phyloP scores from a whole-genome alignment of 2,888 invertebrate species.

The Drosophila phalerata region DNA sequence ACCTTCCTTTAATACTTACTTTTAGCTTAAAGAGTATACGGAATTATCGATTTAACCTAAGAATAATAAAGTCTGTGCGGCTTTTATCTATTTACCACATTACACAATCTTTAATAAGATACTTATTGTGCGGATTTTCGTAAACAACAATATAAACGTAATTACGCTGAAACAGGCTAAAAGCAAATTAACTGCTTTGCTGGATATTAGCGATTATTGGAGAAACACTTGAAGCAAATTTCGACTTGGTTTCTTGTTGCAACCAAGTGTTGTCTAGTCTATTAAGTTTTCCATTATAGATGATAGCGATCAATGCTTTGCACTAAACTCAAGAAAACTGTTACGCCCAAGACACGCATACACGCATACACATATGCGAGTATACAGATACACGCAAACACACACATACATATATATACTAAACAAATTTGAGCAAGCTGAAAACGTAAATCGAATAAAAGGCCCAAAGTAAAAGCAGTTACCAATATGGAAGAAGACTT shows the following conservation, averaged over 20 bases:
- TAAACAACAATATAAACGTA: conserved; percentile 5
- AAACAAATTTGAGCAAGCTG: conserved; percentile 62
- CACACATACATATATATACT: conserved; percentile 25
- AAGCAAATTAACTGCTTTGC: conserved; percentile 38
- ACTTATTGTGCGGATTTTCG: conserved; percentile 10
- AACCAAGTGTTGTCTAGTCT: conserved; percentile 61
- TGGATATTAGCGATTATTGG: conserved; percentile 40
- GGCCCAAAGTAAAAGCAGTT: conserved; percentile 77
- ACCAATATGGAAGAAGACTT: conserved; percentile 56
- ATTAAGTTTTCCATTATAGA: conserved; percentile 75
- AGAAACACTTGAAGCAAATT: conserved; percentile 48
- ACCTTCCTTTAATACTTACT: too few species aligned
- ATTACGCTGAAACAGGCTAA: conserved; percentile 22
- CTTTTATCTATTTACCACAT: background rate
- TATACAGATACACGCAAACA: conserved; percentile 10
- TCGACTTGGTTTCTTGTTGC: conserved; percentile 37
- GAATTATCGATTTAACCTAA: background rate
- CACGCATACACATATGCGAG: background rate
- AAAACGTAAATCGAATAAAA: conserved; percentile 78
- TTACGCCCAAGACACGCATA: conserved; percentile 35
- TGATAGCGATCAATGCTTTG: conserved; percentile 66
- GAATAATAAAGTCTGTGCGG: background rate
- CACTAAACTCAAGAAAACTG: conserved; percentile 44
- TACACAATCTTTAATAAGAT: background rate
- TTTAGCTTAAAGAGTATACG: background rate